Evolutionary conservation across 2,888 invertebrate genomes (phyloP).

Genomic region (Spilosoma lubricipeda): DNA sequence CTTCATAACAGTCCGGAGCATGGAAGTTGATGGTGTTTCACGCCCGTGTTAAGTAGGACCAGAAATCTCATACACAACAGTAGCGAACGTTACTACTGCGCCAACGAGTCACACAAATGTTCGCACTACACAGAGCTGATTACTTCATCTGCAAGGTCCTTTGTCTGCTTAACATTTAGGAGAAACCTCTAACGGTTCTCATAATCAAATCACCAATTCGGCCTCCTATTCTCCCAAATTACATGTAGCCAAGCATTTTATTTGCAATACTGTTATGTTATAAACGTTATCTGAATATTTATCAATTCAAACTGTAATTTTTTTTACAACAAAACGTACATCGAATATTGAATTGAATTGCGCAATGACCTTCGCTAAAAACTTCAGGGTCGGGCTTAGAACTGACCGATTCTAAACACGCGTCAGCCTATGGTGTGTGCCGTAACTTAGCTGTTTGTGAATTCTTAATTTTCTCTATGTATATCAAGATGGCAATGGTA

Average conservation of each 20-base stretch:
- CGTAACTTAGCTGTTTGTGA: slow-evolving; percentile 40
- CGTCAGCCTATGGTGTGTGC: slow-evolving; percentile 32
- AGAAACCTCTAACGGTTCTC: slow-evolving; percentile 5
- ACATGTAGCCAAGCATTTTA: slow-evolving; percentile 34
- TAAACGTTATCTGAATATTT: slow-evolving; percentile 53
- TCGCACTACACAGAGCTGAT: neutral
- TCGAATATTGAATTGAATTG: slow-evolving; percentile 55
- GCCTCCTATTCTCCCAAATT: slow-evolving; percentile 21
- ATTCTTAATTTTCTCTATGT: slow-evolving; percentile 23
- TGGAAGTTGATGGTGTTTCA: too few species aligned
- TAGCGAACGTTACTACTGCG: too few species aligned
- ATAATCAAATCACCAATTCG: slow-evolving; percentile 20
- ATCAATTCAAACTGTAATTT: slow-evolving; percentile 53
- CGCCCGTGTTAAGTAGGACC: too few species aligned
- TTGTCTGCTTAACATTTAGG: neutral
- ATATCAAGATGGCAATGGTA: neutral
- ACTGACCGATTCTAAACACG: slow-evolving; percentile 45
- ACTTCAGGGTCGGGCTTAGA: slow-evolving; percentile 50
- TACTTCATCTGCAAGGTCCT: neutral
- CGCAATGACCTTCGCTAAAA: slow-evolving; percentile 42
- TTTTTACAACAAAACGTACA: slow-evolving; percentile 40
- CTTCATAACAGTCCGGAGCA: too few species aligned
- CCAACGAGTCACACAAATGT: too few species aligned
- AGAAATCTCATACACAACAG: too few species aligned
- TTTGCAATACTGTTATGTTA: slow-evolving; percentile 37